Percentiles rank a stretch among this genome's conserved stretches.
Evolutionary conservation across 2,888 invertebrate genomes (phyloP).

Genomic region (Synergus laeviventris): DNA sequence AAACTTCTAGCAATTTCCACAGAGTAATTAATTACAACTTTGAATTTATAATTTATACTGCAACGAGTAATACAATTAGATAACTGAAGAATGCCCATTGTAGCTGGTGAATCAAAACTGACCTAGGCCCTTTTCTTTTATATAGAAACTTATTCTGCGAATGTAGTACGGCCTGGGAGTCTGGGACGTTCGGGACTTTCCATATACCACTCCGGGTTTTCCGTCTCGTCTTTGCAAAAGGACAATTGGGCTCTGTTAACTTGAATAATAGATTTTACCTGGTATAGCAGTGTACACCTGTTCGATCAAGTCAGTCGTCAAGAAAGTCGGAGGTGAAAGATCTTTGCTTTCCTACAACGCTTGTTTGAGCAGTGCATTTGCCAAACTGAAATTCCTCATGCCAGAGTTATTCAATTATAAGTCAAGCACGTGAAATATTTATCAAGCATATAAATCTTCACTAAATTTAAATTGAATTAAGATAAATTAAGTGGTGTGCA

Average conservation of each 20-base stretch:
- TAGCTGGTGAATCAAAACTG: constrained; percentile 20
- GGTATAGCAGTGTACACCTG: constrained; percentile 61
- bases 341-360: background rate
- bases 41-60: no score
- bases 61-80: no score
- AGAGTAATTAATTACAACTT: no score
- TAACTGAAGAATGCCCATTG: background rate
- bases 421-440: no score
- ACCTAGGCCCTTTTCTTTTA: constrained; percentile 9
- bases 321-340: constrained; percentile 64
- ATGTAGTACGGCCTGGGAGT: no score
- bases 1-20: background rate
- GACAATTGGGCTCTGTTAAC: background rate
- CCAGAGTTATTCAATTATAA: no score
- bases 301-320: constrained; percentile 66
- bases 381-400: no score
- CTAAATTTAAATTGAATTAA: no score
- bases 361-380: background rate
- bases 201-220: constrained; percentile 50
- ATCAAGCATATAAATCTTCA: no score
- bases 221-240: constrained; percentile 46
- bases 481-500: no score
- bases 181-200: constrained; percentile 56
- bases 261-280: constrained; percentile 4
- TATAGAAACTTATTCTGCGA: constrained; percentile 3